These are phyloP conservation scores for Geophilus truncorum DNA, from an alignment of 2,888 invertebrate species.

Conservation along the genomic window DNA sequence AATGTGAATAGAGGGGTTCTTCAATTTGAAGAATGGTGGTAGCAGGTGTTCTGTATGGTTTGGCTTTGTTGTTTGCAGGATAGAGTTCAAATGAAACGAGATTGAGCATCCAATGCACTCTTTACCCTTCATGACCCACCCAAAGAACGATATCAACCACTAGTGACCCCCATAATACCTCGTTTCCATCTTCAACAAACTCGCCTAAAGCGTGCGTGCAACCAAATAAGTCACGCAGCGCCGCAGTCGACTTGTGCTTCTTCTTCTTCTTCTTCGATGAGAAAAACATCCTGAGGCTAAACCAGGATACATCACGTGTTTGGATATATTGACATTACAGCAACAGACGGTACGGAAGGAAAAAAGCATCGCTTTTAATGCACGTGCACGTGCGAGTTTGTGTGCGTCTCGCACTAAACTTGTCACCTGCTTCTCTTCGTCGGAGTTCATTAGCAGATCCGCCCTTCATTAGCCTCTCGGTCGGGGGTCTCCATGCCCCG, in stretches of 20 bases:
- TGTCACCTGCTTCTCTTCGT: neutral
- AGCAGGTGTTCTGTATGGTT: neutral
- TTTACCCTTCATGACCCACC: neutral
- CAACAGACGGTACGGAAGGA: neutral
- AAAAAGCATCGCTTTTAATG: neutral
- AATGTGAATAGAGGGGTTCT: neutral
- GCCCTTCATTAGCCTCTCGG: neutral
- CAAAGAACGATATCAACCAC: neutral
- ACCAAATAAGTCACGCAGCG: neutral
- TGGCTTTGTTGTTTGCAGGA: neutral
- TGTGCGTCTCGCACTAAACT: neutral
- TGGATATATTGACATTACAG: neutral
- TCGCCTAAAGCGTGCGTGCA: neutral
- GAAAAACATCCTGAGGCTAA: neutral
- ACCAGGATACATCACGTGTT: neutral
- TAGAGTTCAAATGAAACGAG: neutral
- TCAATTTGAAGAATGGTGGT: neutral
- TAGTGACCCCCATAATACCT: neutral
- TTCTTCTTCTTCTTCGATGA: neutral
- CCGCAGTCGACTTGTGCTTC: neutral
- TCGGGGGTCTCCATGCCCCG: neutral
- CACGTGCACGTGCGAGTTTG: neutral
- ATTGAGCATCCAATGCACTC: neutral
- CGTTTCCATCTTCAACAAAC: neutral
- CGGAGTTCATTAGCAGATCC: neutral